Conservation (phyloP, 1,140 invertebrate genomes). For the Lordiphosa stackelbergi region DNA sequence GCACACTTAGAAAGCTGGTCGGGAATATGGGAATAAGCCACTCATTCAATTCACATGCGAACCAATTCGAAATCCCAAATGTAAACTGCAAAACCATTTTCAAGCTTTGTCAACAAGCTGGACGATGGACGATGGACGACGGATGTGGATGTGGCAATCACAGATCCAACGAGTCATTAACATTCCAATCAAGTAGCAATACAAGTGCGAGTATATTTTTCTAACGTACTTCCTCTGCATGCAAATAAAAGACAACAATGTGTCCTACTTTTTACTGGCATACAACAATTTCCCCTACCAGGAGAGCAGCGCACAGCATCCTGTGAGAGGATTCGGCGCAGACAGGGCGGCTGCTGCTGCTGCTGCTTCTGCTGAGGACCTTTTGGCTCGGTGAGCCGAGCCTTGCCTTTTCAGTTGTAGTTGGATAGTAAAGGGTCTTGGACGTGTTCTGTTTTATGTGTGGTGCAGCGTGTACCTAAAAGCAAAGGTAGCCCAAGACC, state of each 20-base stretch:
- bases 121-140: neutral
- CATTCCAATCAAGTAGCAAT: conserved; percentile 27
- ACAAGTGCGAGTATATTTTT: too few relatives aligned
- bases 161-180: conserved; percentile 34
- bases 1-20: conserved; percentile 1
- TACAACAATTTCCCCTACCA: conserved; percentile 56
- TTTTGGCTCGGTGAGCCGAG: conserved; percentile 22
- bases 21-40: conserved; percentile 17
- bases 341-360: conserved; percentile 57
- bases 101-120: conserved; percentile 8
- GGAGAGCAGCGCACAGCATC: conserved; percentile 9
- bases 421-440: conserved; percentile 74
- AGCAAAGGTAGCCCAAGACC: neutral
- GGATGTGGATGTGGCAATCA: conserved; percentile 17
- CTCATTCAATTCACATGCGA: conserved; percentile 2
- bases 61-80: conserved; percentile 34
- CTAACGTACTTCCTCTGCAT: conserved; percentile 17
- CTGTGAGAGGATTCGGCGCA: conserved; percentile 60
- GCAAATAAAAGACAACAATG: conserved; percentile 38
- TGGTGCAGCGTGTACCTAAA: conserved; percentile 60
- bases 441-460: conserved; percentile 47
- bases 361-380: conserved; percentile 28
- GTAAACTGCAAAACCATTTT: conserved; percentile 41
- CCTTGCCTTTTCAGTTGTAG: conserved; percentile 69
- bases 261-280: conserved; percentile 65